Evolutionary conservation across 2,113 vertebrate species (phyloP).

Genomic region (Mustelus asterias): DNA sequence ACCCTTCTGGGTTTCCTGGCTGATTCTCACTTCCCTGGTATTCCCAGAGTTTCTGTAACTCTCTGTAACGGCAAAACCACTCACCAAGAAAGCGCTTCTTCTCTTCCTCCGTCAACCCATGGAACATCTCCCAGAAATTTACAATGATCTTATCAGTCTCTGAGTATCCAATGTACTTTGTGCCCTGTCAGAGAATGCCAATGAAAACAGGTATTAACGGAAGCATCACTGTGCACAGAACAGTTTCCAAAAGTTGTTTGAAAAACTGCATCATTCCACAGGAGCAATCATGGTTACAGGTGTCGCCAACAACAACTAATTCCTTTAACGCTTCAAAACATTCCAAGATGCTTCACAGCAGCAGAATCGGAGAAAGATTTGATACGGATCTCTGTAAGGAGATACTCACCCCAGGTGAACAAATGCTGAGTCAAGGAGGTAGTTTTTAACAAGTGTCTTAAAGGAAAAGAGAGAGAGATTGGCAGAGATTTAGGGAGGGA

Average conservation of each 20-base stretch:
- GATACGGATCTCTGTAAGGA: too few species aligned
- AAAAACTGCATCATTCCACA: background rate
- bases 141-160: slow-evolving; percentile 46
- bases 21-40: background rate
- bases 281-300: background rate
- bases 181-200: slow-evolving; percentile 44
- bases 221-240: background rate
- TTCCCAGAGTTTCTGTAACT: background rate
- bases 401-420: too few species aligned
- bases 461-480: too few species aligned
- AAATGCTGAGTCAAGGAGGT: too few species aligned
- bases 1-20: background rate
- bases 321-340: too few species aligned
- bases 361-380: too few species aligned
- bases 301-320: too few species aligned
- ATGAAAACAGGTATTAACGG: slow-evolving; percentile 26
- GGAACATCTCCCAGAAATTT: slow-evolving; percentile 59
- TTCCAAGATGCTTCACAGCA: too few species aligned
- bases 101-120: slow-evolving; percentile 49
- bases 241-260: background rate
- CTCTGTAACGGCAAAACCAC: background rate
- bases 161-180: rapidly evolving
- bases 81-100: slow-evolving; percentile 58
- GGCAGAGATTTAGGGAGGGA: too few species aligned
- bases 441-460: too few species aligned